phyloP scores from a whole-genome alignment of 2,113 vertebrate species.

The Alexandromys fortis region DNA sequence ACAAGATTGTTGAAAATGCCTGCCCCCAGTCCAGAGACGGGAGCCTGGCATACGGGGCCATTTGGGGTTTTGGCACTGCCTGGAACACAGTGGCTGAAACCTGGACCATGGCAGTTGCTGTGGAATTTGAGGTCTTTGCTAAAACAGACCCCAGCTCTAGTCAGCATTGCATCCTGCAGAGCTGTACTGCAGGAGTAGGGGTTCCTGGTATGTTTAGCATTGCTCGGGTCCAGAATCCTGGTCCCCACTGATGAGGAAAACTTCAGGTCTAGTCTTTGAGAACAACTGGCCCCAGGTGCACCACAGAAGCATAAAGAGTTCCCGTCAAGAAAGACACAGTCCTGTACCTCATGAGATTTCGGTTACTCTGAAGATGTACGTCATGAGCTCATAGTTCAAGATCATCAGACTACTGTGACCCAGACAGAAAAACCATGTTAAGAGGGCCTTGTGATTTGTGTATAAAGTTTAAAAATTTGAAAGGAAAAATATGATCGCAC shows the following conservation, averaged over 20 bases:
- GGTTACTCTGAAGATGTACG: not conserved
- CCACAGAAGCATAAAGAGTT: not conserved
- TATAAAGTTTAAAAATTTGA: not conserved
- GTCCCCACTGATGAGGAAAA: not conserved
- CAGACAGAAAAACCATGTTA: not conserved
- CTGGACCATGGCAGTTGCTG: not conserved
- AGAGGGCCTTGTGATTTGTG: not conserved
- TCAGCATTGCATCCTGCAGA: not conserved
- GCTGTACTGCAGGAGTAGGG: not conserved
- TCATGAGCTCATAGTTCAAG: not conserved
- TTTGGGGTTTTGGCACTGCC: not conserved
- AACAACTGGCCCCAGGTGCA: not conserved
- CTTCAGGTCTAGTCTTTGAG: not conserved
- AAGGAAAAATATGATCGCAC: not conserved
- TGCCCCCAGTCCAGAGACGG: too few relatives aligned
- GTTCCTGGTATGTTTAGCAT: not conserved
- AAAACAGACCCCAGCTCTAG: too few relatives aligned
- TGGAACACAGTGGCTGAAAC: not conserved
- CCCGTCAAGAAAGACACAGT: not conserved
- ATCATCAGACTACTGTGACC: not conserved
- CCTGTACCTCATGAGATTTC: not conserved
- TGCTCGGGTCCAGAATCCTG: not conserved
- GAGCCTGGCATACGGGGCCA: accelerated
- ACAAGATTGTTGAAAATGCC: not conserved
- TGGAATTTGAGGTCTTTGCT: not conserved